Percentiles rank a stretch among this genome's conserved stretches.
These are phyloP conservation scores for Zonitis immaculata DNA, from an alignment of 2,888 invertebrate genomes.

Conservation along the genomic window DNA sequence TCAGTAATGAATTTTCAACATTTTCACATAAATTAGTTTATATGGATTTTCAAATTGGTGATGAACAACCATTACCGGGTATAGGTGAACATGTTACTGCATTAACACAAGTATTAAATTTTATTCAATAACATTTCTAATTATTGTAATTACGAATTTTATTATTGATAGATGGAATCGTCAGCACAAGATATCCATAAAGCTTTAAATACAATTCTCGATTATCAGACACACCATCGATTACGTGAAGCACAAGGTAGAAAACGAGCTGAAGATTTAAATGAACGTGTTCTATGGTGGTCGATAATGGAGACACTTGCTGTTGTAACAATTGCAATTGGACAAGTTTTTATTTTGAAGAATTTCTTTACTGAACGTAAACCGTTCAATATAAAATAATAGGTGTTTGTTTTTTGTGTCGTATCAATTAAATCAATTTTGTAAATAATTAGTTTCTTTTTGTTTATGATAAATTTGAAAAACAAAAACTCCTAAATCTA, in stretches of 20 bases:
- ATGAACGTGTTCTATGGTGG: slow-evolving; percentile 92
- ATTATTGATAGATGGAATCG: slow-evolving; percentile 72
- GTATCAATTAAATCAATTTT: background rate
- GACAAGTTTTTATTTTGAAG: slow-evolving; percentile 85
- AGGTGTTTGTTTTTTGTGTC: no score
- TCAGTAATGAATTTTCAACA: slow-evolving; percentile 98
- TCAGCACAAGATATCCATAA: slow-evolving; percentile 88
- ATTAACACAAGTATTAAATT: slow-evolving; percentile 71
- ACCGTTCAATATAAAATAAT: slow-evolving; percentile 42
- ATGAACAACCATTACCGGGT: slow-evolving; percentile 79
- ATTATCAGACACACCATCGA: slow-evolving; percentile 96
- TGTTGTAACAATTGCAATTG: slow-evolving; percentile 79
- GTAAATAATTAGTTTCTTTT: background rate
- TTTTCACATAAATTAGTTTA: slow-evolving; percentile 98
- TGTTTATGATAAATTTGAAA: no score
- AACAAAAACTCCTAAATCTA: no score
- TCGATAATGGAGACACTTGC: slow-evolving; percentile 83
- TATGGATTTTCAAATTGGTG: slow-evolving; percentile 96
- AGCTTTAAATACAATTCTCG: slow-evolving; percentile 79
- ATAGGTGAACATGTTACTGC: slow-evolving; percentile 86
- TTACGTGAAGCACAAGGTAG: slow-evolving; percentile 91
- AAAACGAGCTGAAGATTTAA: slow-evolving; percentile 93
- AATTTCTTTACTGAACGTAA: slow-evolving; percentile 84
- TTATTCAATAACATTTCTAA: no score
- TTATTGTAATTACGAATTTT: background rate